Evolutionary conservation across 2,113 vertebrate species (phyloP).

Genomic region (Neodontobutis hainanensis): DNA sequence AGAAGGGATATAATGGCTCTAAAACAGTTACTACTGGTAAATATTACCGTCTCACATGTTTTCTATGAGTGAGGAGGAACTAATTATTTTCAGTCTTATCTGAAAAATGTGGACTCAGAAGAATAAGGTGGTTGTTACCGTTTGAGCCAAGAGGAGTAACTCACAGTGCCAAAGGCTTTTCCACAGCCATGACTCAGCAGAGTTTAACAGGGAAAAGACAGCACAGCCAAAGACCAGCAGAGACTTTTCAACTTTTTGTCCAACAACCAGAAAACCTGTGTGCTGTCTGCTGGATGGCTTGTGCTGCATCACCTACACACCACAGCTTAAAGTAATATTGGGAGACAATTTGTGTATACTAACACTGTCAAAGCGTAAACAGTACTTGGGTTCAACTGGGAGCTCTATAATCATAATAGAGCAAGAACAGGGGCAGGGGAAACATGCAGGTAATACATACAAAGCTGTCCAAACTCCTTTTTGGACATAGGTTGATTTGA

Average conservation of each 20-base stretch:
- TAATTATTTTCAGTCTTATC: neutral
- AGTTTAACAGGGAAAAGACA: conserved; percentile 37
- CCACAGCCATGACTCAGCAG: conserved; percentile 57
- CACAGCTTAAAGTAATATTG: conserved; percentile 37
- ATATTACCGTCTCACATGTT: conserved; percentile 7
- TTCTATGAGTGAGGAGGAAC: neutral
- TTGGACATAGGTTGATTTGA: conserved; percentile 64
- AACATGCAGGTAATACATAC: conserved; percentile 72
- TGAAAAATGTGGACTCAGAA: neutral
- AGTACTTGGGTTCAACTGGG: conserved; percentile 36
- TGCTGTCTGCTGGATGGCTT: conserved; percentile 58
- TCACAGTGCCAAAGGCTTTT: conserved; percentile 29
- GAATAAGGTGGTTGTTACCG: conserved; percentile 19
- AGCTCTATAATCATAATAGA: conserved; percentile 53
- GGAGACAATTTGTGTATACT: conserved; percentile 21
- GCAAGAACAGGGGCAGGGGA: conserved; percentile 32
- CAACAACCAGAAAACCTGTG: conserved; percentile 64
- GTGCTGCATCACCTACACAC: conserved; percentile 45
- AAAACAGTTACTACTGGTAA: neutral
- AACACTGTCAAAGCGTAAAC: conserved; percentile 13
- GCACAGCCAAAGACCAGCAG: conserved; percentile 30
- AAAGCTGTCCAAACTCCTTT: conserved; percentile 76
- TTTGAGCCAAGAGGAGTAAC: conserved; percentile 17
- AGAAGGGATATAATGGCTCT: conserved; percentile 14
- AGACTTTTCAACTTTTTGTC: conserved; percentile 2